Evolutionary conservation across 2,888 invertebrate genomes (phyloP), one percentile per base, ranked within the genome.

Genomic region (Flabesymbios commensalis): DNA sequence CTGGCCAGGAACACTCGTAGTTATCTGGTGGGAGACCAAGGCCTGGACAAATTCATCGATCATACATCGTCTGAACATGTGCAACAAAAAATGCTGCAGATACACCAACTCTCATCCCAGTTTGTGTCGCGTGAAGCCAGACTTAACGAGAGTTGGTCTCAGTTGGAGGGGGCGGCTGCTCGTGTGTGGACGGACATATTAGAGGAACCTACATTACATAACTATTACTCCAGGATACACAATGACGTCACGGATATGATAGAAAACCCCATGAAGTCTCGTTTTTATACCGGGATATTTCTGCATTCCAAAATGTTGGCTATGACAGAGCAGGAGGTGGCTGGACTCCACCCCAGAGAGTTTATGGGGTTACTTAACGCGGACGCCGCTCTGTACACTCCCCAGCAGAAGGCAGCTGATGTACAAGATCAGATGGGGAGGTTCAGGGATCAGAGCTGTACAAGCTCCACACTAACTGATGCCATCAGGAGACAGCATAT

Each of bases 181-280:
- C 19, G 39, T 3, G 19, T 60, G 3, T 66, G 66, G 66, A 14
- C 19, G 39, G 10, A 33, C 4, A 51, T 66, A 32, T 33, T 66
- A 17, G 10, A 32, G 31, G 63, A 64, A 17, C 36, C 41, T 14
- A 22, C 41, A 28, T 43, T 66, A 39, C 31, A 36, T 2, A 45
- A 53, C 39, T 61, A 64, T 55, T 66, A 64, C 33, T 36, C 47
- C 26, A 55, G 53, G 32, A 53, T 66, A 14, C 39, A 60, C 48
- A 55, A 55, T 28, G 66, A 66, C 36, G 57, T 65, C 22, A 53
- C 43, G 29, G 54, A 57, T 22, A 58, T 64, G 54, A 22, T 55
- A 7, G 47, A 54, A 14, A 48, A 58, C 22, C 58, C 61, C 3
- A 45, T 47, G 14, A 39, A 51, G 14, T 22, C 36, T 2, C 22